Evolutionary conservation across 2,113 vertebrate genomes (phyloP).

Genomic region (Odocoileus virginianus): DNA sequence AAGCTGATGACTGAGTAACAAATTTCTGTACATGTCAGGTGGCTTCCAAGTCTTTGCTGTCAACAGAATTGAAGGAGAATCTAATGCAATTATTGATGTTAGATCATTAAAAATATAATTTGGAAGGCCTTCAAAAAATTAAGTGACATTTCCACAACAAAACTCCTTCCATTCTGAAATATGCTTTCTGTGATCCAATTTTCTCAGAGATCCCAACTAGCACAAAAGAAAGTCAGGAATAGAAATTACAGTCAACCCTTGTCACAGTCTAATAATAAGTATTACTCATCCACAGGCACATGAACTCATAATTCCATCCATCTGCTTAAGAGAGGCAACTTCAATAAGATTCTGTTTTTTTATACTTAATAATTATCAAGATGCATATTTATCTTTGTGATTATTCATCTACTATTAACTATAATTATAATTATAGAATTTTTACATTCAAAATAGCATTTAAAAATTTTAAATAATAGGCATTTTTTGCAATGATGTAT

Average conservation of each 20-base stretch:
- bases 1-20: neutral
- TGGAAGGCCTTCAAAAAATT: slow-evolving; percentile 17
- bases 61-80: neutral
- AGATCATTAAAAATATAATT: neutral
- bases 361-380: neutral
- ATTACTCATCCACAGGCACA: neutral
- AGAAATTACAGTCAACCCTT: neutral
- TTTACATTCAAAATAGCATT: neutral
- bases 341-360: neutral
- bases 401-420: neutral
- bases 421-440: neutral
- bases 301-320: neutral
- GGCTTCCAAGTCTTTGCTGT: neutral
- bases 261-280: neutral
- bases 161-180: neutral
- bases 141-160: slow-evolving; percentile 27
- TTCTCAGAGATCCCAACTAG: neutral
- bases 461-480: neutral
- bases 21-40: neutral
- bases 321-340: neutral
- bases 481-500: neutral
- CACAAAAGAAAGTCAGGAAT: neutral
- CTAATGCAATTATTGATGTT: slow-evolving; percentile 3
- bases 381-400: neutral
- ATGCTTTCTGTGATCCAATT: neutral